These are phyloP conservation scores for Turritopsis rubra DNA, from an alignment of 30 jellyfish, hydroid and myxozoan species.

Conservation along the genomic window DNA sequence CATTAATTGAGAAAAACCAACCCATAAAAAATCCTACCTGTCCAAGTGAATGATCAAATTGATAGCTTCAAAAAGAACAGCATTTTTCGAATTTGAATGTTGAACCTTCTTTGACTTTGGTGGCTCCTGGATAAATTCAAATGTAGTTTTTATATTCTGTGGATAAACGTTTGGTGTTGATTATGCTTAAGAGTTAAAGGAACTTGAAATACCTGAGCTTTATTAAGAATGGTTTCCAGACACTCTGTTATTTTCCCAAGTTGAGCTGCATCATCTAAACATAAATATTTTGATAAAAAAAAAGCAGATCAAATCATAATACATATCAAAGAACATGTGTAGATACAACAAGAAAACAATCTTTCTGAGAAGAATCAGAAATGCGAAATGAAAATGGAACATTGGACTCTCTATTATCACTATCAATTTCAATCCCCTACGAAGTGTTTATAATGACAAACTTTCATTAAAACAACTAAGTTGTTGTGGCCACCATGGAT, in stretches of 20 bases:
- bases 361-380: no score
- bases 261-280: constrained; percentile 76
- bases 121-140: constrained; percentile 58
- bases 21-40: constrained; percentile 27
- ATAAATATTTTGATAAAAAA: neutral
- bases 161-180: no score
- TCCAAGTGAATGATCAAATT: constrained; percentile 84
- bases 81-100: constrained; percentile 82
- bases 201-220: constrained; percentile 98
- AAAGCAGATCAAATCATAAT: neutral
- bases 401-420: no score
- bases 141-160: neutral
- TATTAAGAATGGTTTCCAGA: constrained; percentile 71
- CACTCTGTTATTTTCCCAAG: constrained; percentile 83
- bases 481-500: neutral
- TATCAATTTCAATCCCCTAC: neutral
- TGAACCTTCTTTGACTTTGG: constrained; percentile 95
- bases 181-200: no score
- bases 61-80: constrained; percentile 88
- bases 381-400: no score
- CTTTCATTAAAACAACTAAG: neutral
- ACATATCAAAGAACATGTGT: no score
- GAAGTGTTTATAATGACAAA: neutral
- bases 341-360: no score
- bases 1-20: no score